Evolutionary conservation across 2,113 vertebrate genomes (phyloP), one percentile per base, ranked within the genome.

Genomic region (Tachysurus fulvidraco): DNA sequence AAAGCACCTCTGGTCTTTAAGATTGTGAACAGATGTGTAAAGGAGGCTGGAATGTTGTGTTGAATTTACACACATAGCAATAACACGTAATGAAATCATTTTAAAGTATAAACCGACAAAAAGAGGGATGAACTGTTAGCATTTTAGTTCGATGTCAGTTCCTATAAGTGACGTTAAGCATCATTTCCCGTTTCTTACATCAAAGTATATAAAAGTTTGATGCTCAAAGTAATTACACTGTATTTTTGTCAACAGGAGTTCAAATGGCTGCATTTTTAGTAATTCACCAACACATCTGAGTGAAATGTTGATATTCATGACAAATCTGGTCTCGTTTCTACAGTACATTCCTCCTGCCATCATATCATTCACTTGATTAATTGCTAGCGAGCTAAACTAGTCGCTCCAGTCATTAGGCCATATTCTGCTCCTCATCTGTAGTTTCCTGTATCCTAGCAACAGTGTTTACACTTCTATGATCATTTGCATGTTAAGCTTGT

Each of bases 1-100:
- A 77, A 21, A 67, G 59, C 74, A 80, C 52, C 36, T 80, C 50
- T 62, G 76, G 4, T 41, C n/a, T 79, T 5, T 69, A 69, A 55
- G 52, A 80, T 71, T 44, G 30, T 21, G 77, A 57, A 71, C 85
- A 86, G 64, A 86, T 81, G 60, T 86, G 19, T 64, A 65, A 67
- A 81, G 30, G 59, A 36, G 52, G 3, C 28, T 73, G 8, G 55
- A 65, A 64, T 50, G 23, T 59, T 57, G 54, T 25, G 52, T 36
- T 57, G 28, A 28, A 79, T 57, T 79, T 54, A 23, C 77, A 36
- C 13, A 8, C 16, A 57, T 30, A 23, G 83, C 83, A 57, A 55
- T n/a, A 10, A 36, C 13, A 16, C 5, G 44, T 44, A 65, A 30
- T 67, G 54, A 83, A 11, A 54, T 36, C 62, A 52, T 21, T 69